Percentiles rank a stretch among this genome's conserved stretches.
Conservation (phyloP, 2,888 invertebrate genomes). For the Chorisops tibialis region DNA sequence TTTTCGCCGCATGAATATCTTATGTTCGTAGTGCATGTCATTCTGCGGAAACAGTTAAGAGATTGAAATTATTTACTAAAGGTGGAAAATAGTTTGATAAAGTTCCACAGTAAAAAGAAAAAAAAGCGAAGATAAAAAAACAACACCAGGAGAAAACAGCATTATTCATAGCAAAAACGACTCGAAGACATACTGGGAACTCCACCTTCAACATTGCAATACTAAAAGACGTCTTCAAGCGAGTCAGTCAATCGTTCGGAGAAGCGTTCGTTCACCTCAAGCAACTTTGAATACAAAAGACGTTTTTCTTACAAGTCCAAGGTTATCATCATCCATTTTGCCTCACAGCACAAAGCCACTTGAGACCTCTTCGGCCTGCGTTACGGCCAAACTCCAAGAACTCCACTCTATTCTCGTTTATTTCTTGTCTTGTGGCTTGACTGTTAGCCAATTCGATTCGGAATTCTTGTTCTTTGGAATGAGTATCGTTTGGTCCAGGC, state of each 20-base stretch:
- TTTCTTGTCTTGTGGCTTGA: conserved; percentile 4
- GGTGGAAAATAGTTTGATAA: neutral
- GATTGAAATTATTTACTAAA: neutral
- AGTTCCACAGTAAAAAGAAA: neutral
- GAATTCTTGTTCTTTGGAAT: neutral
- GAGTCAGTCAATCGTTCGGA: neutral
- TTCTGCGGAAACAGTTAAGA: neutral
- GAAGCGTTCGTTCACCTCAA: conserved; percentile 26
- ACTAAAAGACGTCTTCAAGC: neutral
- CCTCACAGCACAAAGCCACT: too few species aligned
- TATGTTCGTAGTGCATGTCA: conserved; percentile 3
- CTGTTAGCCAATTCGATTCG: conserved; percentile 8
- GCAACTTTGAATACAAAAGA: conserved; percentile 32
- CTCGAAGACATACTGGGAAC: too few species aligned
- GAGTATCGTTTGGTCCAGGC: neutral
- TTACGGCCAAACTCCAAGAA: neutral
- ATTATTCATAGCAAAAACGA: too few species aligned
- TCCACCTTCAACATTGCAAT: too few species aligned
- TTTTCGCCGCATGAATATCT: neutral
- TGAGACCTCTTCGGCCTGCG: conserved; percentile 1
- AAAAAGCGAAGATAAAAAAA: too few species aligned
- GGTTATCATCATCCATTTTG: conserved; percentile 20
- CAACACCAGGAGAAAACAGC: too few species aligned
- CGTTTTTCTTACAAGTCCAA: conserved; percentile 20
- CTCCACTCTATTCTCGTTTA: conserved; percentile 11